These are phyloP conservation scores for Thereva unica DNA, from an alignment of 2,888 invertebrate species.

Conservation along the genomic window DNA sequence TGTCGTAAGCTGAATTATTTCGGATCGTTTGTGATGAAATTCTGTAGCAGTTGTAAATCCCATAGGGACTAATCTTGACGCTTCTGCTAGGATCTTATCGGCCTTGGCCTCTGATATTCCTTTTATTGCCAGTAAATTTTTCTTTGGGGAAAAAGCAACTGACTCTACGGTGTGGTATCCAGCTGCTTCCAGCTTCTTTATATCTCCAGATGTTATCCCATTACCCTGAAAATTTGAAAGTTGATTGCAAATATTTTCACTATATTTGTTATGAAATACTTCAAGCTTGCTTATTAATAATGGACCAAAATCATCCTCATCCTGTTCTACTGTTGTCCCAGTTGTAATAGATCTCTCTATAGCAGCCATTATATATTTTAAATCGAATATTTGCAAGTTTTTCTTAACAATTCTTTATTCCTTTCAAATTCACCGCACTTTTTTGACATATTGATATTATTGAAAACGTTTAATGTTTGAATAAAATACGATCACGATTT, in stretches of 20 bases:
- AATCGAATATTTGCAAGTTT: neutral
- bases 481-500: too few relatives aligned
- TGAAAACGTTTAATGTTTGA: too few relatives aligned
- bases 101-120: constrained; percentile 98
- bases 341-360: constrained; percentile 53
- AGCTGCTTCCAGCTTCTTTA: constrained; percentile 90
- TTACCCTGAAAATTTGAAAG: constrained; percentile 67
- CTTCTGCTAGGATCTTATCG: constrained; percentile 89
- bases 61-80: constrained; percentile 92
- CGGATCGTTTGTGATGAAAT: constrained; percentile 91
- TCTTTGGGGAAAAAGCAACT: constrained; percentile 93
- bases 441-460: too few relatives aligned
- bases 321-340: constrained; percentile 60
- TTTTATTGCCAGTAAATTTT: constrained; percentile 83
- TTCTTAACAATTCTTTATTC: neutral
- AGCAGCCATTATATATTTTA: constrained; percentile 24
- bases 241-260: neutral
- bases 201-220: constrained; percentile 87
- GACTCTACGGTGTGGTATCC: constrained; percentile 96
- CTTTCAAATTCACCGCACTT: too few relatives aligned
- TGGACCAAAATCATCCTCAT: constrained; percentile 70
- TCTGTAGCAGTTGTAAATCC: constrained; percentile 98
- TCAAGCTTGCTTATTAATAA: constrained; percentile 72
- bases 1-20: constrained; percentile 92
- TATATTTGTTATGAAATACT: neutral